phyloP scores from a whole-genome alignment of 2,888 invertebrate genomes.

The Campaea margaritaria region DNA sequence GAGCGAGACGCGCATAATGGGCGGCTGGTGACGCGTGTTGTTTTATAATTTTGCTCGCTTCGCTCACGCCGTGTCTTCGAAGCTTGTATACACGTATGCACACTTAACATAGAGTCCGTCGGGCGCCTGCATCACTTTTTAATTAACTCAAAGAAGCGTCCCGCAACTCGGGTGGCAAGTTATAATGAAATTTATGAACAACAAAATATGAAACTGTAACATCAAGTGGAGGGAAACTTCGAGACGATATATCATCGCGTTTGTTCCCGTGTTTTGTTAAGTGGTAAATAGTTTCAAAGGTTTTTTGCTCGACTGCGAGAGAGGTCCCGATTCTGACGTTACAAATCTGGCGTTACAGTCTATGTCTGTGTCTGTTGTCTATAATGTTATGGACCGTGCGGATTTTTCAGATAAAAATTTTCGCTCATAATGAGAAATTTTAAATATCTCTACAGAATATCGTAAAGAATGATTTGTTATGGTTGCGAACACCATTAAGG shows the following conservation, averaged over 20 bases:
- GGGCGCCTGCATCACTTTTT: conserved; percentile 52
- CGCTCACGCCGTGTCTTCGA: conserved; percentile 13
- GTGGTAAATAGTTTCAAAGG: conserved; percentile 35
- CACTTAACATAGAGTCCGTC: conserved; percentile 46
- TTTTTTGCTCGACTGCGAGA: conserved; percentile 28
- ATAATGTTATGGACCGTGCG: too few species aligned
- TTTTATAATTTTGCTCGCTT: conserved; percentile 38
- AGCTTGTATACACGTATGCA: conserved; percentile 39
- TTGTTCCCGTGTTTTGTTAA: conserved; percentile 32
- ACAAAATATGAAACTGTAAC: conserved; percentile 52
- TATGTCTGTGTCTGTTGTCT: too few species aligned
- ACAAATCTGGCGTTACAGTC: too few species aligned
- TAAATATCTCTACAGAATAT: too few species aligned
- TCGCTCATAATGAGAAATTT: too few species aligned
- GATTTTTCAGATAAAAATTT: too few species aligned
- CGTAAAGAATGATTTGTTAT: too few species aligned
- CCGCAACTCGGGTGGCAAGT: conserved; percentile 42
- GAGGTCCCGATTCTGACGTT: too few species aligned
- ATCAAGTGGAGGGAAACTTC: conserved; percentile 36
- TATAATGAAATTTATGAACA: conserved; percentile 63
- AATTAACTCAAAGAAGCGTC: conserved; percentile 60
- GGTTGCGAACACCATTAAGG: too few species aligned
- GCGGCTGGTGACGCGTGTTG: conserved; percentile 31
- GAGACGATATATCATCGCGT: conserved; percentile 30
- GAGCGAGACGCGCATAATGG: conserved; percentile 34